Percentiles rank a stretch among this genome's conserved stretches.
Evolutionary conservation across 1,140 invertebrate genomes (phyloP).

Genomic region (Drosophila truncata): DNA sequence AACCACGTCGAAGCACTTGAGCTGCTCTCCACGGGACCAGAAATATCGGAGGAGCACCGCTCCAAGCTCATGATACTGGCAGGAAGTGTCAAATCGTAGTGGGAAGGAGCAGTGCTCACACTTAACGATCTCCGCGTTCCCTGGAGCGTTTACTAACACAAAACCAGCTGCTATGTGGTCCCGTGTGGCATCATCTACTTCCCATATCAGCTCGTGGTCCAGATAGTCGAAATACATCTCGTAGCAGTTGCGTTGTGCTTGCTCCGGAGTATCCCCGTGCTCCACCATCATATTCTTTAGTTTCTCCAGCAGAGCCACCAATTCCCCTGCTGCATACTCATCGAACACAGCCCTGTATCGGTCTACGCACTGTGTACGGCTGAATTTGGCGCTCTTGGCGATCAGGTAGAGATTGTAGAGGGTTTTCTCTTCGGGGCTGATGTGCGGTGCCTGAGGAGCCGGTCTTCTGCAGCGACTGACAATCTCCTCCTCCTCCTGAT

Average conservation of each 20-base stretch:
- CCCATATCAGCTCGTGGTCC: conserved; percentile 83
- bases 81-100: conserved; percentile 73
- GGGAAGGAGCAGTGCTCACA: conserved; percentile 79
- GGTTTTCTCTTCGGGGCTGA: conserved; percentile 83
- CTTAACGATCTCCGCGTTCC: conserved; percentile 59
- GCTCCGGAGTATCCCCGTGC: conserved; percentile 70
- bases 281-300: conserved; percentile 74
- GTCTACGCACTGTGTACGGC: conserved; percentile 78
- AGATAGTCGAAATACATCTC: conserved; percentile 85
- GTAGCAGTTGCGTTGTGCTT: conserved; percentile 74
- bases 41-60: conserved; percentile 76
- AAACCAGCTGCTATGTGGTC: conserved; percentile 80
- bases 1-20: conserved; percentile 82
- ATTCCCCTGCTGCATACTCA: conserved; percentile 74
- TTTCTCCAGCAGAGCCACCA: conserved; percentile 69
- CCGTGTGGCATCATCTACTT: conserved; percentile 76
- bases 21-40: conserved; percentile 82
- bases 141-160: conserved; percentile 60
- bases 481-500: conserved; percentile 78
- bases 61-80: conserved; percentile 77
- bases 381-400: conserved; percentile 78
- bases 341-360: conserved; percentile 79
- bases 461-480: conserved; percentile 52
- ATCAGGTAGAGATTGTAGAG: conserved; percentile 84
- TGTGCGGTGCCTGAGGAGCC: conserved; percentile 33